Conservation (phyloP, 2,888 invertebrate species). For the Ophioninae sp. region DNA sequence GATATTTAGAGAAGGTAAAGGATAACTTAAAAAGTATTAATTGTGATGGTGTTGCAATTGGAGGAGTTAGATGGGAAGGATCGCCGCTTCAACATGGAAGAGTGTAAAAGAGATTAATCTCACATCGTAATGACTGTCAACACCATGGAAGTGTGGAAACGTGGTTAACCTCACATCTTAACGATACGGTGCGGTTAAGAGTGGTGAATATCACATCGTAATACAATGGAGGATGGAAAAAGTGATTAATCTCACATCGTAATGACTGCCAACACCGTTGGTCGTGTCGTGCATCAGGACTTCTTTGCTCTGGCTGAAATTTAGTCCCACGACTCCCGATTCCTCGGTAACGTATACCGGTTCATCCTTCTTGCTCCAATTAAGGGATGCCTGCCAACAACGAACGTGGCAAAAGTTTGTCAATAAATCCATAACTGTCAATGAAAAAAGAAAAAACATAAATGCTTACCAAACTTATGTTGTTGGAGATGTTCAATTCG, state of each 20-base stretch:
- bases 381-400: conserved; percentile 85
- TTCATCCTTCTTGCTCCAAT: conserved; percentile 91
- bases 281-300: conserved; percentile 89
- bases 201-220: too few species aligned
- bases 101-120: too few species aligned
- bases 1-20: neutral
- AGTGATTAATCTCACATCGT: conserved; percentile 82
- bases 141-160: too few species aligned
- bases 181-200: neutral
- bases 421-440: neutral
- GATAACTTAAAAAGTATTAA: neutral
- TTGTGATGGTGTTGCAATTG: too few species aligned
- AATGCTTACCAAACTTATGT: conserved; percentile 86
- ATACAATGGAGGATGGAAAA: neutral
- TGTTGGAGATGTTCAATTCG: conserved; percentile 87
- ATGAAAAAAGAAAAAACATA: neutral
- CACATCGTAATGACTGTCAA: too few species aligned
- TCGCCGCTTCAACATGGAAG: too few species aligned
- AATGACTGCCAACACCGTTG: conserved; percentile 84
- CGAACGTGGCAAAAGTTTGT: neutral
- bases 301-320: conserved; percentile 96
- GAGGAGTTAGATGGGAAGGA: too few species aligned
- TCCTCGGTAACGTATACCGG: conserved; percentile 93
- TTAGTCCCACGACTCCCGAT: conserved; percentile 92
- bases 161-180: too few species aligned